Conservation (phyloP, 2,797 vertebrate genomes). For the Sorex maritimensis region DNA sequence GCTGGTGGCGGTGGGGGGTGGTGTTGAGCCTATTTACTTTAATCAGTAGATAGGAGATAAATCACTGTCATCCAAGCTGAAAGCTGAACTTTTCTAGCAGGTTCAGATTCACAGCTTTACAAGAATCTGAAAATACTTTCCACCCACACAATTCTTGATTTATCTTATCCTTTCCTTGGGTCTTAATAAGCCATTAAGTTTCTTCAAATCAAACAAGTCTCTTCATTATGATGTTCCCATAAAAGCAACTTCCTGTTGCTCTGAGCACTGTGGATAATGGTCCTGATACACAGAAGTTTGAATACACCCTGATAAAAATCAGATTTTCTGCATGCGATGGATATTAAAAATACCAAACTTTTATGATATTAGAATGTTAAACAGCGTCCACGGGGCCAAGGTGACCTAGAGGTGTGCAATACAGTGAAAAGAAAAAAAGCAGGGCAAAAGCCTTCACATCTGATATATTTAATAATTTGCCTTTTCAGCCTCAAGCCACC, state of each 20-base stretch:
- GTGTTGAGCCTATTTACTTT: conserved; percentile 1
- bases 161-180: conserved; percentile 8
- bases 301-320: conserved; percentile 78
- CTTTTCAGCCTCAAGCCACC: conserved; percentile 16
- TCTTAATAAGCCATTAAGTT: conserved; percentile 67
- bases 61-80: background rate
- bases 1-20: background rate
- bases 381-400: conserved; percentile 21
- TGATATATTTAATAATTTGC: conserved; percentile 75
- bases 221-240: conserved; percentile 22
- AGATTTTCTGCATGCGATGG: conserved; percentile 57
- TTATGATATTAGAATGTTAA: conserved; percentile 74
- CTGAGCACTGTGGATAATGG: conserved; percentile 35
- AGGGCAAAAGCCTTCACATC: background rate
- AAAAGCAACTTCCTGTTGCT: conserved; percentile 61
- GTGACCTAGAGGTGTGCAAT: conserved; percentile 41
- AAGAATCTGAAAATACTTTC: conserved; percentile 43
- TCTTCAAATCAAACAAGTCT: conserved; percentile 61
- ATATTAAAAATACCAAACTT: conserved; percentile 76
- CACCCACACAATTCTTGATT: conserved; percentile 58
- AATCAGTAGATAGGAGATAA: background rate
- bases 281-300: conserved; percentile 60
- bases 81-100: background rate
- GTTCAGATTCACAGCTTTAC: conserved; percentile 54
- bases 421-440: conserved; percentile 30